Conservation (phyloP, 2,888 invertebrate species). For the Eristalis pertinax region DNA sequence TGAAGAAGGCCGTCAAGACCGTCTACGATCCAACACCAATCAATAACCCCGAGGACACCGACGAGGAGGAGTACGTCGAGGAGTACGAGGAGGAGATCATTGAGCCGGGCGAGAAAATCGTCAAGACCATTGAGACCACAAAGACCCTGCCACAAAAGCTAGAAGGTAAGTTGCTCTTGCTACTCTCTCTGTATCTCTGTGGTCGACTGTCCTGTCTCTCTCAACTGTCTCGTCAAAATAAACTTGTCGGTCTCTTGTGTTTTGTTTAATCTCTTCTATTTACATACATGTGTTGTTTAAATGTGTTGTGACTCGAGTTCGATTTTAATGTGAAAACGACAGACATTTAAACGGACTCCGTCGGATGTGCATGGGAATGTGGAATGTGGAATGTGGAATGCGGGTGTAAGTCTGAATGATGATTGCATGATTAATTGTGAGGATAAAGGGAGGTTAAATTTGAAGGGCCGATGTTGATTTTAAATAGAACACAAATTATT, state of each 20-base stretch:
- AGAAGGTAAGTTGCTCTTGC: constrained; percentile 76
- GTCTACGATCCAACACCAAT: constrained; percentile 79
- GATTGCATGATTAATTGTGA: background rate
- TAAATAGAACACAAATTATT: too few relatives aligned
- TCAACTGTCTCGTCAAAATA: background rate
- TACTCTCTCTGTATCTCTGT: background rate
- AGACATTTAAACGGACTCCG: background rate
- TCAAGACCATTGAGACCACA: constrained; percentile 79
- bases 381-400: background rate
- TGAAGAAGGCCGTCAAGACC: constrained; percentile 80
- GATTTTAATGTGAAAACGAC: background rate
- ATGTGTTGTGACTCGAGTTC: background rate
- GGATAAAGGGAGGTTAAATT: too few relatives aligned
- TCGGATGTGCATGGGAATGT: background rate
- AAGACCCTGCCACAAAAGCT: constrained; percentile 78
- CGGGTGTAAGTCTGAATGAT: background rate
- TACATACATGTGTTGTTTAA: background rate
- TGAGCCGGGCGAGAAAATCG: constrained; percentile 80
- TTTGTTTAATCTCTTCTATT: background rate
- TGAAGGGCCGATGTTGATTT: too few relatives aligned
- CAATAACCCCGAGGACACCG: constrained; percentile 77
- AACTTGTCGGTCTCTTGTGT: background rate
- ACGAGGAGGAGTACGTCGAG: constrained; percentile 80
- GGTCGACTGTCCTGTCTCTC: background rate
- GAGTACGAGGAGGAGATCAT: constrained; percentile 81